These are phyloP conservation scores for Paramormyrops kingsleyae DNA, from an alignment of 2,113 vertebrate genomes.

Conservation along the genomic window DNA sequence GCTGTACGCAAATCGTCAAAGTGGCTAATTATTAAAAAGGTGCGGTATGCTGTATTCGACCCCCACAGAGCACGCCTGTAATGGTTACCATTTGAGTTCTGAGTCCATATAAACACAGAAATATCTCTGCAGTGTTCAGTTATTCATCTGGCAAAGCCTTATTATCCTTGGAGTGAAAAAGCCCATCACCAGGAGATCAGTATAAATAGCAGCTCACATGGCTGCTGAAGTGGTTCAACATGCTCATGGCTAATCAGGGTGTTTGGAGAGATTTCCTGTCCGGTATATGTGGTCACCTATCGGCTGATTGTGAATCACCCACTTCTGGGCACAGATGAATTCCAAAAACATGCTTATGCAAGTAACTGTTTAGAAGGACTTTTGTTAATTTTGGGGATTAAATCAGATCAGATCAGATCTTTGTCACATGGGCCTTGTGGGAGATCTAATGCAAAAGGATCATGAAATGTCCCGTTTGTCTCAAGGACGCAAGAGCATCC, in stretches of 20 bases:
- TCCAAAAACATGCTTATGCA: neutral
- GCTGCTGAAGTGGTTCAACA: slow-evolving; percentile 31
- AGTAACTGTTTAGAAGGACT: neutral
- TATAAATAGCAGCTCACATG: slow-evolving; percentile 36
- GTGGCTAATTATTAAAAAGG: neutral
- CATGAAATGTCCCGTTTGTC: neutral
- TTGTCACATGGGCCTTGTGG: neutral
- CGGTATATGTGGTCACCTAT: slow-evolving; percentile 19
- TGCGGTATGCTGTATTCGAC: neutral
- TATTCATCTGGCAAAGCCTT: slow-evolving; percentile 17
- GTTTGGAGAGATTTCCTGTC: slow-evolving; percentile 32
- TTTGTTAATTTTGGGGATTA: neutral
- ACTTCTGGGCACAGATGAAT: neutral
- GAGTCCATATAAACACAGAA: slow-evolving; percentile 8
- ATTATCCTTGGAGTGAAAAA: slow-evolving; percentile 5
- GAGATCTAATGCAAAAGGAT: neutral
- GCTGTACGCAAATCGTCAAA: neutral
- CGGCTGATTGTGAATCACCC: neutral
- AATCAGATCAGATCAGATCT: neutral
- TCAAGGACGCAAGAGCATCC: neutral
- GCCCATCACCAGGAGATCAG: neutral
- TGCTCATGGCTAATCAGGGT: slow-evolving; percentile 38
- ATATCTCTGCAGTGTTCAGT: slow-evolving; percentile 11
- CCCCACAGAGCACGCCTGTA: neutral
- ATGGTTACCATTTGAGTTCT: slow-evolving; percentile 1